A percentile compares a stretch with the other conserved stretches of the same genome.
These are phyloP conservation scores for Macropodus opercularis DNA, from an alignment of 2,797 vertebrate species.

Conservation along the genomic window DNA sequence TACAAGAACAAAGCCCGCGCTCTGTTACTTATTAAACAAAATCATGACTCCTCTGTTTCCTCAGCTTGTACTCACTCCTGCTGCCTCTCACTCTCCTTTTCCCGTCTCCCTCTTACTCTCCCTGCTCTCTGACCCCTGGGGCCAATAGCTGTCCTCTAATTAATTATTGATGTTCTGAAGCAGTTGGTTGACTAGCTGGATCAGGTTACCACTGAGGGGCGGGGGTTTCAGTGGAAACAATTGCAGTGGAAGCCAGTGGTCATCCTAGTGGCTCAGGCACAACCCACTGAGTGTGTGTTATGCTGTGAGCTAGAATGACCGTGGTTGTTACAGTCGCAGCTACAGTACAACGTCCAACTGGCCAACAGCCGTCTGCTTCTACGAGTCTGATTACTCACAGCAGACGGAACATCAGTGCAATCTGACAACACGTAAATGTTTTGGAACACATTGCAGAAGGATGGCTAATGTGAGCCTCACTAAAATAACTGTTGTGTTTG, in stretches of 20 bases:
- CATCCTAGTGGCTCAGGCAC: conserved; percentile 63
- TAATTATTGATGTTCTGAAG: conserved; percentile 90
- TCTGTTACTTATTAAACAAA: conserved; percentile 82
- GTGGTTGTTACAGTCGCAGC: conserved; percentile 43
- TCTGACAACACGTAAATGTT: conserved; percentile 53
- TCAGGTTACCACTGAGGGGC: conserved; percentile 77
- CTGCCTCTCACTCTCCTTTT: conserved; percentile 25
- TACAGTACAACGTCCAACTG: conserved; percentile 31
- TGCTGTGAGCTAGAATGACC: conserved; percentile 52
- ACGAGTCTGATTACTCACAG: conserved; percentile 60
- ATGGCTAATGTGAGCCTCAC: conserved; percentile 7
- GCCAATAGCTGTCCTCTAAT: conserved; percentile 88
- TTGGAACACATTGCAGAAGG: conserved; percentile 25
- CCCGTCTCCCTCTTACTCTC: conserved; percentile 14
- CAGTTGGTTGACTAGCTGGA: conserved; percentile 80
- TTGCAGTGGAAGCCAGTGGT: conserved; percentile 65
- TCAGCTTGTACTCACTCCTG: conserved; percentile 12
- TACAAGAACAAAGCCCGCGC: conserved; percentile 72
- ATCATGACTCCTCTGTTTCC: conserved; percentile 68
- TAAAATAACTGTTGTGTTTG: neutral
- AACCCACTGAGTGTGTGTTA: conserved; percentile 10
- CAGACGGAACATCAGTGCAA: conserved; percentile 45
- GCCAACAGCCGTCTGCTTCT: conserved; percentile 43
- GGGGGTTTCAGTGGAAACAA: conserved; percentile 70
- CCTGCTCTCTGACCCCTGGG: conserved; percentile 83